These are phyloP conservation scores for Hypanus sabinus DNA, from an alignment of 2,113 vertebrate genomes.

Conservation along the genomic window DNA sequence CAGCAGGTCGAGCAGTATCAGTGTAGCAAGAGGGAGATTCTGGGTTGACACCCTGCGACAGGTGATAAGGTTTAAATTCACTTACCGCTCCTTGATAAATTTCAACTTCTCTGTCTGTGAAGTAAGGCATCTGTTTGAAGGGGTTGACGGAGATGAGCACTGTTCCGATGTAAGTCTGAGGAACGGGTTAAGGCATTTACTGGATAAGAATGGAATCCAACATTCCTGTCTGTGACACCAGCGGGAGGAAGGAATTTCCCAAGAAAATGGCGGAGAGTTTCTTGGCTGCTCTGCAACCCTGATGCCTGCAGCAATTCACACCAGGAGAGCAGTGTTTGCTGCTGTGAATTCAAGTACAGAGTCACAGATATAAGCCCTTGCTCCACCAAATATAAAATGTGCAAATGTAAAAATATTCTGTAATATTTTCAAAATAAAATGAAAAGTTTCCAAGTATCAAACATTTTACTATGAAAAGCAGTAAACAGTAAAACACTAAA, in stretches of 20 bases:
- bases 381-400: too few relatives aligned
- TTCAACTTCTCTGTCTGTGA: conserved; percentile 85
- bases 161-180: conserved; percentile 85
- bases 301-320: neutral
- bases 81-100: conserved; percentile 94
- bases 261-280: neutral
- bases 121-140: conserved; percentile 98
- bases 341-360: neutral
- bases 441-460: too few relatives aligned
- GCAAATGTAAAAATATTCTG: too few relatives aligned
- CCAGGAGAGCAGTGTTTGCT: neutral
- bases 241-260: neutral
- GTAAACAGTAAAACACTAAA: too few relatives aligned
- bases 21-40: too few relatives aligned
- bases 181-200: conserved; percentile 49
- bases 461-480: too few relatives aligned
- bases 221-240: neutral
- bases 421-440: too few relatives aligned
- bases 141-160: conserved; percentile 94
- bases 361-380: too few relatives aligned
- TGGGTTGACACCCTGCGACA: neutral
- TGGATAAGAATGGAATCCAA: neutral
- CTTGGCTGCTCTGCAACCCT: neutral
- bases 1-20: too few relatives aligned
- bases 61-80: conserved; percentile 39